These are phyloP conservation scores for Pheosia tremula DNA, from an alignment of 2,888 invertebrate species.

Conservation along the genomic window DNA sequence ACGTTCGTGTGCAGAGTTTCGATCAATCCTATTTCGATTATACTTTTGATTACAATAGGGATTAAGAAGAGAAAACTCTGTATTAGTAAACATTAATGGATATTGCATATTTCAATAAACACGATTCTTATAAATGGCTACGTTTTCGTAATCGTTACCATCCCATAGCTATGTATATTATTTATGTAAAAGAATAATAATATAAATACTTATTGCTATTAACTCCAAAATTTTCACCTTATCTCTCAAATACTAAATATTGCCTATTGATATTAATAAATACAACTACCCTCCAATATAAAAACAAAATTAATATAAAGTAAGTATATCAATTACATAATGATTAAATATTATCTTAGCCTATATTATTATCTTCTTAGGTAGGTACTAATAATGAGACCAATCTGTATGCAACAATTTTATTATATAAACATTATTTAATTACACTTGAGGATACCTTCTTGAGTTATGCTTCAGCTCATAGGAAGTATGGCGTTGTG, in stretches of 20 bases:
- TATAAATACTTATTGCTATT: too few relatives aligned
- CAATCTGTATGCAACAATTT: conserved; percentile 62
- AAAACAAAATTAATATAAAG: too few relatives aligned
- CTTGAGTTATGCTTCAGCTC: conserved; percentile 60
- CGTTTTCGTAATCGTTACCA: conserved; percentile 4
- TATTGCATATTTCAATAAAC: conserved; percentile 40
- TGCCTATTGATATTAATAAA: too few relatives aligned
- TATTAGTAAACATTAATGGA: conserved; percentile 31
- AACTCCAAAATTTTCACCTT: too few relatives aligned
- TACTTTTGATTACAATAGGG: conserved; percentile 92
- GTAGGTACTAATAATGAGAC: background rate
- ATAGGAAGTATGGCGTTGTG: conserved; percentile 99
- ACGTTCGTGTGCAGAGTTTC: conserved; percentile 97
- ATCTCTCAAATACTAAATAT: too few relatives aligned
- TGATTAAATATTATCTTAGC: too few relatives aligned
- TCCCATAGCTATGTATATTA: too few relatives aligned
- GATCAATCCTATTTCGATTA: conserved; percentile 98
- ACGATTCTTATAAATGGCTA: conserved; percentile 33
- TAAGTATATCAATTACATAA: too few relatives aligned
- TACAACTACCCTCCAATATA: too few relatives aligned
- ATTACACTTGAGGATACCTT: conserved; percentile 61
- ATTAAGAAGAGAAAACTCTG: conserved; percentile 50
- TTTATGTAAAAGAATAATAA: too few relatives aligned
- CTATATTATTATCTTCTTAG: too few relatives aligned
- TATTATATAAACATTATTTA: conserved; percentile 62